Evolutionary conservation across 1,140 invertebrate genomes (phyloP), one percentile per base, ranked within the genome.

Genomic region (Cherax quadricarinatus): DNA sequence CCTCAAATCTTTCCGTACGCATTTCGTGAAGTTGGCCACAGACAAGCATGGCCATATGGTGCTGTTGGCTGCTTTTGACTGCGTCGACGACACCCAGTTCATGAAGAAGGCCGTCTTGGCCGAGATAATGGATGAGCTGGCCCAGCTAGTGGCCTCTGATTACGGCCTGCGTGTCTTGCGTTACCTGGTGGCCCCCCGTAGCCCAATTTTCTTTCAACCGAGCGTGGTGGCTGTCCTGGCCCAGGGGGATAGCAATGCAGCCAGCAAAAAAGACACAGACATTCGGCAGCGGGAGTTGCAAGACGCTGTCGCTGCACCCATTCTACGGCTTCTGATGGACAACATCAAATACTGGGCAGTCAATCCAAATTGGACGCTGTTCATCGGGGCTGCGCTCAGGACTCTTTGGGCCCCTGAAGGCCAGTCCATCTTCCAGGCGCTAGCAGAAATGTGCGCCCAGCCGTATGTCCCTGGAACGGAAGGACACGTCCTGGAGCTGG

Each of bases 41-140:
- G 98, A 99, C 93, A 98, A 99, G 95, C 96, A 98, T 94, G 98
- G 98, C 0, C 97, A 98, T 94, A 95, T 98, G 30, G 96, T 98
- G 12, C 95, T 99, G 57, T 95, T 99, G 87, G 96, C 97, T 1
- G 96, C 99, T 80, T 97, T 99, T 93, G 98, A 99, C 94, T 96
- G 96, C n/a, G 97, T 98, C 1, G 99, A 99, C 95, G 98, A 99
- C 94, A 99, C 98, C 4, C 97, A 98, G 81, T 95, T 99, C 0
- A 96, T 99, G 41, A 97, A 97, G 93, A 99, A 99, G 95, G 96
- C 97, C 18, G 96, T 94, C 30, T 24, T 94, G 10, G 86, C 89
- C 85, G 97, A 98, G 94, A 95, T 99, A 81, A 95, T 97, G 51
- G 96, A 96, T 10, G 96, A 97, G 94, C 94, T 98, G 0, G 95